Evolutionary conservation across 2,113 vertebrate genomes (phyloP).

Genomic region (Tetraodon nigroviridis): DNA sequence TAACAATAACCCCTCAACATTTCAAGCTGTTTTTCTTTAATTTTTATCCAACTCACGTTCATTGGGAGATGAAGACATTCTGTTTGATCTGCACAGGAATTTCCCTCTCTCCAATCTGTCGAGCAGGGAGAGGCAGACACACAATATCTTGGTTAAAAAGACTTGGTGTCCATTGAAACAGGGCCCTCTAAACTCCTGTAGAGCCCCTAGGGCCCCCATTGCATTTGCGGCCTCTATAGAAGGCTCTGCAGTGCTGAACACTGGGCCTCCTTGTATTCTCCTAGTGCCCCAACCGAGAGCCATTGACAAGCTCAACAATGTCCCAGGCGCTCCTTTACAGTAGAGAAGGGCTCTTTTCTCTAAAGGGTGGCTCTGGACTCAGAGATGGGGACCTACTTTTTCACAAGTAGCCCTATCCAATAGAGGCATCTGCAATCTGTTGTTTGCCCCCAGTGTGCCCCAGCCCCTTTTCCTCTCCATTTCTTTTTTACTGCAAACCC

Average conservation of each 20-base stretch:
- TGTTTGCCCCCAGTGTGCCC: constrained; percentile 51
- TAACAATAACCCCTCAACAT: constrained; percentile 35
- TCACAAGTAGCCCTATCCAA: constrained; percentile 62
- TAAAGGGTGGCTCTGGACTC: constrained; percentile 55
- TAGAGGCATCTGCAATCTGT: constrained; percentile 72
- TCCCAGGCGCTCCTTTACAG: constrained; percentile 67
- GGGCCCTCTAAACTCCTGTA: constrained; percentile 65
- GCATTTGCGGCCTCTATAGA: constrained; percentile 61
- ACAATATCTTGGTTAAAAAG: constrained; percentile 67
- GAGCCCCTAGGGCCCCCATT: constrained; percentile 60
- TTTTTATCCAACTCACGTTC: constrained; percentile 38
- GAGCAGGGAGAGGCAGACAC: constrained; percentile 47
- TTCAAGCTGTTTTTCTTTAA: constrained; percentile 42
- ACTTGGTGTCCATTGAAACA: constrained; percentile 61
- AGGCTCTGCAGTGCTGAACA: constrained; percentile 59
- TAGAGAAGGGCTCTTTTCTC: constrained; percentile 72
- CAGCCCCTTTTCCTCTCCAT: constrained; percentile 52
- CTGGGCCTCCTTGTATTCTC: constrained; percentile 70
- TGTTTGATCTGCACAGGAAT: constrained; percentile 72
- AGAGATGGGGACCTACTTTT: constrained; percentile 56
- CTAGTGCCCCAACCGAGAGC: constrained; percentile 59
- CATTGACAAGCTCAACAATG: constrained; percentile 71
- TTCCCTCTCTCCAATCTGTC: constrained; percentile 55
- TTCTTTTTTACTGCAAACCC: constrained; percentile 61
- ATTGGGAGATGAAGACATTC: constrained; percentile 67